Base-by-base conservation (phyloP, 2,113 vertebrate species). In the Plecotus auritus region DNA sequence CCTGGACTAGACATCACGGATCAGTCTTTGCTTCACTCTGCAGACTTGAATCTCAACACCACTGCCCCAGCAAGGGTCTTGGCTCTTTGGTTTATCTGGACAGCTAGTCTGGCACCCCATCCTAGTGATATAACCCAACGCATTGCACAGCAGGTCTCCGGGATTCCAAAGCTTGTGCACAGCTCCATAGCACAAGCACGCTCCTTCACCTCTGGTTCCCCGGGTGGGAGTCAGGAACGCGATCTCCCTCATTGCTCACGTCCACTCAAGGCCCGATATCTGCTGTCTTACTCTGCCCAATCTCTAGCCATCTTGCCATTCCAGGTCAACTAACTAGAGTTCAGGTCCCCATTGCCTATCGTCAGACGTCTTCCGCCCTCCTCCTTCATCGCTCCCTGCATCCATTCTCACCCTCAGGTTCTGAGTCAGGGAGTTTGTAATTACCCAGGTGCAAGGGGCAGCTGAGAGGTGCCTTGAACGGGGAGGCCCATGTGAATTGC, bases 281-380 rank as follows among this genome's bases (percentile, higher is more conserved):
- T 20, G 18, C 30, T 18, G 3, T 67, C 78, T 81, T 56, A 9
- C 30, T n/a, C 80, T 47, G 4, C 37, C 42, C 45, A 6, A 14
- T n/a, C 54, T 86, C 66, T 69, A 1, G 6, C n/a, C 8, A 0
- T 35, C 54, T 40, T 77, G 76, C 18, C 35, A 14, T 47, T 37
- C 40, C 17, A 20, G 42, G 26, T 18, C 26, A 80, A 9, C 22
- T 28, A 47, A 9, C 3, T 2, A 0, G 22, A 66, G 23, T 22
- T 69, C 74, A 72, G 59, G 69, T 30, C n/a, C 72, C 64, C 1
- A 1, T 12, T 23, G 11, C 8, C 17, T 61, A 59, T 23, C 7
- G 0, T 16, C 35, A 67, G 20, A 61, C 23, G 6, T 1, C 16
- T 17, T 42, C 73, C 0, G 1, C 30, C 42, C 2, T 13, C 7